Conservation (phyloP, 2,888 invertebrate species). For the Spisula solida region DNA sequence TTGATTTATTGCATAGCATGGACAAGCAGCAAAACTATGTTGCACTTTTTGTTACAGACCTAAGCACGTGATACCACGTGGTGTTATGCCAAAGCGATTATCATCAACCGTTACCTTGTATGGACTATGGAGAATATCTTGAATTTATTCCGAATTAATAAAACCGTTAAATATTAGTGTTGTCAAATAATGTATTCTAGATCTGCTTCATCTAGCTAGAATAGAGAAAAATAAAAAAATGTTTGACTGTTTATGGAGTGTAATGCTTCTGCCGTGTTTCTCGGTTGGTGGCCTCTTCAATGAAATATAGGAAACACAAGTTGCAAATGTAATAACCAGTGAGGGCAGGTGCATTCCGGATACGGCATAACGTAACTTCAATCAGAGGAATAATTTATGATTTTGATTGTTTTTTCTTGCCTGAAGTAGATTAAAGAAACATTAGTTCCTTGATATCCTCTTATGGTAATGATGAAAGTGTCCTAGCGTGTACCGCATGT, state of each 20-base stretch:
- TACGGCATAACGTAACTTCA: not conserved
- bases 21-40: not conserved
- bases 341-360: not conserved
- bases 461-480: not conserved
- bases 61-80: not conserved
- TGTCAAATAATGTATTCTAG: not conserved
- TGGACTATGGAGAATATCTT: not conserved
- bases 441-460: not conserved
- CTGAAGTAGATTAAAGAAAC: not conserved
- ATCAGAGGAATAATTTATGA: not conserved
- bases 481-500: not conserved
- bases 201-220: not conserved
- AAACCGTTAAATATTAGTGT: not conserved
- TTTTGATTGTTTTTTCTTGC: not conserved
- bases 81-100: not conserved
- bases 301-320: not conserved
- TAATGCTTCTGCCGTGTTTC: not conserved
- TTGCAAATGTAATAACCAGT: not conserved
- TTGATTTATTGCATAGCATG: not conserved
- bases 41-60: not conserved
- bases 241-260: not conserved
- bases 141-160: not conserved
- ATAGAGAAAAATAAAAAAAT: not conserved
- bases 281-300: not conserved
- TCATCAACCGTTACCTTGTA: not conserved